Evolutionary conservation across 2,113 vertebrate genomes (phyloP).

Genomic region (Caranx ignobilis): DNA sequence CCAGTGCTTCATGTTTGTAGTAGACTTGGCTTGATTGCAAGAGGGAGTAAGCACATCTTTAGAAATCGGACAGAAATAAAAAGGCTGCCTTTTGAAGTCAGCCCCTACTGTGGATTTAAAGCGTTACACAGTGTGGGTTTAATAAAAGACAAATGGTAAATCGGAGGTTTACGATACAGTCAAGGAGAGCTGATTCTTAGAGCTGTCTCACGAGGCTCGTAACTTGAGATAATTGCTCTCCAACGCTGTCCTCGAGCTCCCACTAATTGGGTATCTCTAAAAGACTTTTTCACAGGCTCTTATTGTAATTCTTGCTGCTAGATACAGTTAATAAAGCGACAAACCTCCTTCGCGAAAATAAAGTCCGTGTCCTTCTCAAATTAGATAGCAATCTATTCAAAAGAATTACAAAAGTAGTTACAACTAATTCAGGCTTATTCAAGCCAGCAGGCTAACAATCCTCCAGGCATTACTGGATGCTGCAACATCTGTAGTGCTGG

Average conservation of each 20-base stretch:
- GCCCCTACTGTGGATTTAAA: slow-evolving; percentile 59
- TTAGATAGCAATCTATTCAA: slow-evolving; percentile 42
- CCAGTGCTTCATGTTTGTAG: slow-evolving; percentile 5
- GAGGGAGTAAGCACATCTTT: slow-evolving; percentile 33
- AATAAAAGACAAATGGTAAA: slow-evolving; percentile 71
- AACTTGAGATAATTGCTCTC: slow-evolving; percentile 79
- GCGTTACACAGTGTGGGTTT: slow-evolving; percentile 60
- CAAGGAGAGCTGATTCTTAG: slow-evolving; percentile 58
- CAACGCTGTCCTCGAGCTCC: slow-evolving; percentile 68
- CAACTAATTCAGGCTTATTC: neutral
- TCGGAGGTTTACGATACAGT: slow-evolving; percentile 65
- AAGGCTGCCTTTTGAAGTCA: slow-evolving; percentile 49
- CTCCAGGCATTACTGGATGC: neutral
- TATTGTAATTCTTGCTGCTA: slow-evolving; percentile 53
- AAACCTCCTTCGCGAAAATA: slow-evolving; percentile 29
- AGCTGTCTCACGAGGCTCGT: slow-evolving; percentile 70
- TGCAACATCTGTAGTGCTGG: neutral
- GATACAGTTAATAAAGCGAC: slow-evolving; percentile 57
- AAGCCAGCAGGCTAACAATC: neutral
- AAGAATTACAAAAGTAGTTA: neutral
- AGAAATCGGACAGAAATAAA: slow-evolving; percentile 53
- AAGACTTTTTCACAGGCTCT: slow-evolving; percentile 49
- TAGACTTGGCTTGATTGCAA: slow-evolving; percentile 23
- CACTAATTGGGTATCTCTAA: slow-evolving; percentile 73
- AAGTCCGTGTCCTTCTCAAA: slow-evolving; percentile 37